A percentile compares a stretch with the other conserved stretches of the same genome.
These are phyloP conservation scores for Lumbricus terrestris DNA, from an alignment of 2,888 invertebrate genomes.

Conservation along the genomic window DNA sequence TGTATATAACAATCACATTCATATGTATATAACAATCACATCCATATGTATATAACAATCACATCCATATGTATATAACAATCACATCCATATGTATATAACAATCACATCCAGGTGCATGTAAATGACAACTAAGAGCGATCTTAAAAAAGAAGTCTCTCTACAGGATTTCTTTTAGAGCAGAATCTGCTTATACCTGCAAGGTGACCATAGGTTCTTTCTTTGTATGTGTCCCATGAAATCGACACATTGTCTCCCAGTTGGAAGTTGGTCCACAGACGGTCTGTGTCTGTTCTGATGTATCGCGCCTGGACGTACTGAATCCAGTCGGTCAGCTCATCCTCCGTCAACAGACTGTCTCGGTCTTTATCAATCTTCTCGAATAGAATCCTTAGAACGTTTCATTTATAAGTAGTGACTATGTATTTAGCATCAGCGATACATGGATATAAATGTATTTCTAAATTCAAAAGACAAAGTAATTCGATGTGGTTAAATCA, in stretches of 20 bases:
- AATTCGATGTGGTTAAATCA: too few relatives aligned
- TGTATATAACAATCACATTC: too few relatives aligned
- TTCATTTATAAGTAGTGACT: neutral
- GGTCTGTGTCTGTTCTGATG: conserved; percentile 84
- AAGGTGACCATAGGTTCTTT: conserved; percentile 30
- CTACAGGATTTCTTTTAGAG: too few relatives aligned
- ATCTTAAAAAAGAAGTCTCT: neutral
- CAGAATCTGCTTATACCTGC: too few relatives aligned
- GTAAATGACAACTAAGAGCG: neutral
- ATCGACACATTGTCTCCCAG: conserved; percentile 58
- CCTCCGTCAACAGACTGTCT: conserved; percentile 65
- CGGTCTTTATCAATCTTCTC: conserved; percentile 79
- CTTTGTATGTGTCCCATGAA: conserved; percentile 27
- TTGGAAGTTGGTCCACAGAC: conserved; percentile 90
- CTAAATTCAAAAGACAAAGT: too few relatives aligned
- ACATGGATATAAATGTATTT: too few relatives aligned
- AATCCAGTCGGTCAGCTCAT: conserved; percentile 94
- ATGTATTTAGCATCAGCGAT: too few relatives aligned
- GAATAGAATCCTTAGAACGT: conserved; percentile 72
- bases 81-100: too few relatives aligned
- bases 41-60: too few relatives aligned
- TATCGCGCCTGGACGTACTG: conserved; percentile 88
- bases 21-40: too few relatives aligned
- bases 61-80: too few relatives aligned
- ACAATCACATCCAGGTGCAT: too few relatives aligned